Evolutionary conservation across 2,113 vertebrate species (phyloP), one percentile per base, ranked within the genome.

Genomic region (Erythrocercus mccallii): DNA sequence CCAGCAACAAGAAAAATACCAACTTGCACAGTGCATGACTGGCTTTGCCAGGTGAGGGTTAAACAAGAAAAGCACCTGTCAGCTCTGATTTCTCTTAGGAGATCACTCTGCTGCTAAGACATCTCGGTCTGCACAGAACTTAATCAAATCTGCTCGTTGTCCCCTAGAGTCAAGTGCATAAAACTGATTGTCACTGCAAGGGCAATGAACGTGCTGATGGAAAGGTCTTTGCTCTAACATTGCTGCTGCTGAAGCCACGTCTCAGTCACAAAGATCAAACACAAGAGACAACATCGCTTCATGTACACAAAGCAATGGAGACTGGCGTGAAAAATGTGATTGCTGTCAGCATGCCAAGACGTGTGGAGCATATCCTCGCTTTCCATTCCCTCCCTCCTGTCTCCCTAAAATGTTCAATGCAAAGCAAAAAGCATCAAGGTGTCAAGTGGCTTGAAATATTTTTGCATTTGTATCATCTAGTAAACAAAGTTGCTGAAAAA

Each of bases 401-500:
- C 53, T 79, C 38, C 74, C 35, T 58, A 50, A 86, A 78, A 66
- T 10, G 17, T 51, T 88, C 69, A 74, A 2, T 18, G 33, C 42
- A 66, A 86, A 78, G 17, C 82, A 44, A 82, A 81, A 79, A 61
- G 33, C 54, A 81, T 31, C 40, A 73, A 64, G 71, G 60, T 25
- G 22, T 81, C 62, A 81, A 81, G 68, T 58, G 72, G 51, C 72
- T 81, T 37, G 47, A 83, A 81, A 51, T 83, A 74, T 71, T 86
- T 93, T 47, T 92, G 44, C 72, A 74, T 89, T 92, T 79, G 11
- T 91, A 84, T 42, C 60, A 88, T 86, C 88, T 97, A 94, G 88
- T 94, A 96, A 96, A 96, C 76, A 92, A 86, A 90, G 65, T 68
- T 88, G 80, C 64, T 87, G 69, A 72, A 69, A 97, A 96, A 97